Conservation (phyloP, 2,797 vertebrate genomes). For the Serranus cabrilla region DNA sequence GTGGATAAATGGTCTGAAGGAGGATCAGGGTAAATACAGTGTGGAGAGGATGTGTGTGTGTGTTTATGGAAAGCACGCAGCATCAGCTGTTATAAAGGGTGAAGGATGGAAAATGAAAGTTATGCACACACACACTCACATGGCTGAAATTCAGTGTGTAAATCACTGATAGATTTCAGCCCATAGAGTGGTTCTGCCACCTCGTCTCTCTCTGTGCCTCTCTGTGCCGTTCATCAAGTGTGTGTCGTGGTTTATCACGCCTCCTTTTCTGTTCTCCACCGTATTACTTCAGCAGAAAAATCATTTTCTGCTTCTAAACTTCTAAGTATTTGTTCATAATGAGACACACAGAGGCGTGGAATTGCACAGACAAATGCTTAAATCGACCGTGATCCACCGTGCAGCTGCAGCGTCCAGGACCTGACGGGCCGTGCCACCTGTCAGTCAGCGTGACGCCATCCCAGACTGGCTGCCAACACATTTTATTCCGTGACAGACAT, state of each 20-base stretch:
- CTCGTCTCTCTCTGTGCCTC: constrained; percentile 22
- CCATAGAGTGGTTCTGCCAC: constrained; percentile 20
- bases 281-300: constrained; percentile 32
- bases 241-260: constrained; percentile 9
- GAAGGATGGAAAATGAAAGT: constrained; percentile 21
- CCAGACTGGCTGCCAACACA: constrained; percentile 45
- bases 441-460: constrained; percentile 42
- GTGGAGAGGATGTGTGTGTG: constrained; percentile 30
- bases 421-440: constrained; percentile 45
- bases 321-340: not conserved
- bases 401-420: constrained; percentile 21
- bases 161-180: constrained; percentile 24
- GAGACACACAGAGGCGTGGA: not conserved
- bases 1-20: constrained; percentile 55
- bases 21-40: constrained; percentile 42
- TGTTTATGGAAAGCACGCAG: constrained; percentile 16
- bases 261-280: not conserved
- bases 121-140: not conserved
- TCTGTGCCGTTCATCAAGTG: constrained; percentile 3
- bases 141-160: constrained; percentile 17
- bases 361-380: not conserved
- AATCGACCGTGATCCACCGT: constrained; percentile 4
- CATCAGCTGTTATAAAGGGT: not conserved
- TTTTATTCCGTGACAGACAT: constrained; percentile 27
- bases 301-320: not conserved